Base-by-base conservation (phyloP, 35 echinoderm and acorn worm genomes). In the Acanthaster planci region DNA sequence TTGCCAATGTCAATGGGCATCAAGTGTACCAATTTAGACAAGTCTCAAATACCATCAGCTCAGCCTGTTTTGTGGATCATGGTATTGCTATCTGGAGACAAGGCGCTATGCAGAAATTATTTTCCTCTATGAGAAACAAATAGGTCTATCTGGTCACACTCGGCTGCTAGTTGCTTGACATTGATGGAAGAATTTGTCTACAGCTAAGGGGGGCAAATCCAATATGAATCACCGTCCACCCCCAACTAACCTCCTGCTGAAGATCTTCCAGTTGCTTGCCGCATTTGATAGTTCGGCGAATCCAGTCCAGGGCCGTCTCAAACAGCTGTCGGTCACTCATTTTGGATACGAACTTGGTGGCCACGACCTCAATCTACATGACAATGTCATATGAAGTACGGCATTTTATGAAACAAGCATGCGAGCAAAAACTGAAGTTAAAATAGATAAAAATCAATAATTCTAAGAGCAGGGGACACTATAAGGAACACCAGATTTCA, bases 281-380 rank as follows among this genome's bases (percentile, higher is more conserved):
- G 60, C 87, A 79, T 81, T 92, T 92, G 21, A 97, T 75, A 0
- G 87, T 97, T 52, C 87, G 89, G 31, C 94, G 76, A 12, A 92
- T 84, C 90, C 94, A 97, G 38, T 97, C 90, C 36, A 97, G 50
- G 27, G 94, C 90, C 40, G 90, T 85, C 75, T 92, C 87, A 90
- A 97, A 97, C 79, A 97, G 85, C 16, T 88, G 77, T 72, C 90
- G 77, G 60, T 92, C 94, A 23, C 90, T 92, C 76, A 92, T 85
- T 27, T 30, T 85, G 34, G 67, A 80, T 7, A 84, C 76, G 14
- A 51, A 59, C 51, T 90, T 82, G 7, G 80, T 87, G 15, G 87
- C 58, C 30, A 97, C 92, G 21, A 97, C 85, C 72, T 97, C 94
- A 85, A 97, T 85, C 94, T 97, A 67, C 39, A 47, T 30, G 52